Conservation (phyloP, 2,888 invertebrate species). For the Zygogramma bicolorata region DNA sequence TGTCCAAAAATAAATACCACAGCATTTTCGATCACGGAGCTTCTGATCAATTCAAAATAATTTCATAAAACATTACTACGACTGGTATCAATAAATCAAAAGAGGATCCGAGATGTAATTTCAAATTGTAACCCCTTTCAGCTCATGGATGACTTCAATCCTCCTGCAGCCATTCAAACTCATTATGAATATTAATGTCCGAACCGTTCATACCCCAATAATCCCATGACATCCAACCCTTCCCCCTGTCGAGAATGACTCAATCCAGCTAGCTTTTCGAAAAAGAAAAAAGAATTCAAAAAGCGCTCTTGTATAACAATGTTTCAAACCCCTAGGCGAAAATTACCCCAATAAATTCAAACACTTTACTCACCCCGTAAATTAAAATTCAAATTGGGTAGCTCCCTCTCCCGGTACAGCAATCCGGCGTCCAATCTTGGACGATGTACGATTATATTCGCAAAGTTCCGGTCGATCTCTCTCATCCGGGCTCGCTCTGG, state of each 20-base stretch:
- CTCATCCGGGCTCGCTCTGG: conserved; percentile 56
- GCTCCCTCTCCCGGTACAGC: conserved; percentile 56
- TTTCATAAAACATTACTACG: too few relatives aligned
- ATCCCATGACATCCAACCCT: conserved; percentile 2
- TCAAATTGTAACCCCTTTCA: not conserved
- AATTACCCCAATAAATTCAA: conserved; percentile 61
- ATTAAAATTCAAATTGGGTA: conserved; percentile 68
- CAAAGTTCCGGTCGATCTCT: conserved; percentile 66
- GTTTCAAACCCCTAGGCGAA: conserved; percentile 49
- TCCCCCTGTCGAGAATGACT: conserved; percentile 38
- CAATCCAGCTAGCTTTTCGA: conserved; percentile 41
- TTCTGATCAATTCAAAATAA: too few relatives aligned
- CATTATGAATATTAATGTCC: conserved; percentile 14
- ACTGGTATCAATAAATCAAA: not conserved
- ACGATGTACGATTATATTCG: conserved; percentile 67
- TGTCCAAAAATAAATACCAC: too few relatives aligned
- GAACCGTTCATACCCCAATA: conserved; percentile 7
- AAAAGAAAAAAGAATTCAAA: conserved; percentile 40
- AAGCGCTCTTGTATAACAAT: conserved; percentile 42
- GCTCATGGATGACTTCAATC: not conserved
- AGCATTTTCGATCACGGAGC: too few relatives aligned
- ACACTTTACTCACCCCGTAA: conserved; percentile 65
- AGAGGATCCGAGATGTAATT: not conserved
- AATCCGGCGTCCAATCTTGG: conserved; percentile 67
- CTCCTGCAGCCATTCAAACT: not conserved